phyloP scores from a whole-genome alignment of 1,140 invertebrate genomes.

The Eupeodes corollae region DNA sequence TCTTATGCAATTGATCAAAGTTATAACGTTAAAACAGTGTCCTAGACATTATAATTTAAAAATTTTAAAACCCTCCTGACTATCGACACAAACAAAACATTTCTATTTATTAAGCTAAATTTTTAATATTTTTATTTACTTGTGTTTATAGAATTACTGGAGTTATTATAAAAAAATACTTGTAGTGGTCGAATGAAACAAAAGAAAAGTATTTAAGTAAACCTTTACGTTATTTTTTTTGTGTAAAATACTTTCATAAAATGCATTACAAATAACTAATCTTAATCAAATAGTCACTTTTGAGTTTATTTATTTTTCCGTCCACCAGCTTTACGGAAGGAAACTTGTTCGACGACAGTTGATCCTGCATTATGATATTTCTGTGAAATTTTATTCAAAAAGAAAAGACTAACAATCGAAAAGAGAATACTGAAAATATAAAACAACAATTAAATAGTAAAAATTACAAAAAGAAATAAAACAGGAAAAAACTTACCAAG shows the following conservation, averaged over 20 bases:
- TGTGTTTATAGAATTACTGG: too few relatives aligned
- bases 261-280: neutral
- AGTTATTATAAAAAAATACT: too few relatives aligned
- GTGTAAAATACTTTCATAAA: neutral
- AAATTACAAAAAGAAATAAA: slow-evolving; percentile 1
- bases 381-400: slow-evolving; percentile 30
- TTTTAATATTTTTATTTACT: too few relatives aligned
- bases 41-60: too few relatives aligned
- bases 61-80: too few relatives aligned
- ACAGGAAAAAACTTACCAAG: slow-evolving; percentile 16
- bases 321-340: slow-evolving; percentile 11
- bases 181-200: too few relatives aligned
- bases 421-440: slow-evolving; percentile 21
- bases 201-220: neutral
- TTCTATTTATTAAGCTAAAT: too few relatives aligned
- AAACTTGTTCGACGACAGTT: slow-evolving; percentile 10
- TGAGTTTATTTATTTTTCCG: neutral
- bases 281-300: neutral
- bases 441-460: neutral
- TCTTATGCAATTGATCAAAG: too few relatives aligned
- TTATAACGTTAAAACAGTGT: too few relatives aligned
- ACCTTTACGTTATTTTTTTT: too few relatives aligned
- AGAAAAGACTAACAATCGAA: slow-evolving; percentile 29
- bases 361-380: slow-evolving; percentile 23
- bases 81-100: too few relatives aligned